Evolutionary conservation across 2,888 invertebrate genomes (phyloP).

Genomic region (Heliconius aoede): DNA sequence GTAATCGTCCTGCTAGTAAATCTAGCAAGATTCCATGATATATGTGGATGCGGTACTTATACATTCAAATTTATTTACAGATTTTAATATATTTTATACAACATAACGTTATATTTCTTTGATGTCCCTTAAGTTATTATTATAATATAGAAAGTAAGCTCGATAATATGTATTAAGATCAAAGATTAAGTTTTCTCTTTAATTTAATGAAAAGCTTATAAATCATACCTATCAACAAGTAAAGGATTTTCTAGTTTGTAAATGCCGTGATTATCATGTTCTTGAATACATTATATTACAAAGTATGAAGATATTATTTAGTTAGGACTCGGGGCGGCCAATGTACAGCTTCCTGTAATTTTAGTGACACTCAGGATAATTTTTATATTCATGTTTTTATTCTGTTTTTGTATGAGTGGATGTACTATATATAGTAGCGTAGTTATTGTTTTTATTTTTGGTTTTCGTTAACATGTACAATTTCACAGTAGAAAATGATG

Average conservation of each 20-base stretch:
- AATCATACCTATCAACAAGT: slow-evolving; percentile 9
- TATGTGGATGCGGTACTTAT: no score
- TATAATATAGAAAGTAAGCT: not conserved
- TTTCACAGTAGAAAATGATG: no score
- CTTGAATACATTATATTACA: slow-evolving; percentile 26
- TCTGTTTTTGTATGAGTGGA: not conserved
- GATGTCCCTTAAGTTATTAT: no score
- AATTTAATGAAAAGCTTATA: not conserved
- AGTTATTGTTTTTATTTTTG: not conserved
- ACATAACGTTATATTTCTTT: no score
- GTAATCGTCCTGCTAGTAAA: no score
- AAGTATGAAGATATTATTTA: not conserved
- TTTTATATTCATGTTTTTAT: slow-evolving; percentile 19
- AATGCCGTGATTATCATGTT: slow-evolving; percentile 4
- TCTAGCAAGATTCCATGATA: no score
- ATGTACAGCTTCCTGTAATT: slow-evolving; percentile 27
- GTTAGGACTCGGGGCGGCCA: slow-evolving; percentile 8
- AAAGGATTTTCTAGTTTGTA: slow-evolving; percentile 7
- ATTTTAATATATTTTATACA: no score
- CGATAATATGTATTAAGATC: not conserved
- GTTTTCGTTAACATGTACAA: no score
- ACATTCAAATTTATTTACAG: no score
- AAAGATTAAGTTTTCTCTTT: slow-evolving; percentile 6
- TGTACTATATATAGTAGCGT: not conserved
- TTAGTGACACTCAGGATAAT: slow-evolving; percentile 22